Evolutionary conservation across 2,888 invertebrate species (phyloP).

Genomic region (Autographa pulchrina): DNA sequence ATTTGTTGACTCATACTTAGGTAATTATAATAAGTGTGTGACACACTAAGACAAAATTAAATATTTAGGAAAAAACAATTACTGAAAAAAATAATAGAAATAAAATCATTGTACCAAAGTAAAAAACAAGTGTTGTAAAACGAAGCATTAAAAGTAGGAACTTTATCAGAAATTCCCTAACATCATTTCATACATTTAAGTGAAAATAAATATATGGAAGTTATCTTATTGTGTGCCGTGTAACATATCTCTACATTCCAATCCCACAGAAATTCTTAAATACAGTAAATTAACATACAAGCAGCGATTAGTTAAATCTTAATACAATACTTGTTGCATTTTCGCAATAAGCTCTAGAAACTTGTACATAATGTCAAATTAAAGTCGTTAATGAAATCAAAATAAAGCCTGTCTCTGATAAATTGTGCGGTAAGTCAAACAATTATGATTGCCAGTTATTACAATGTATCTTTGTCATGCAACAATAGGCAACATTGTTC

Average conservation of each 20-base stretch:
- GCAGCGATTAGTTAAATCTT: conserved; percentile 51
- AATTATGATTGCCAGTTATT: conserved; percentile 81
- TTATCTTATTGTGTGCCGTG: neutral
- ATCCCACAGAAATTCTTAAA: conserved; percentile 49
- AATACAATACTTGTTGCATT: conserved; percentile 47
- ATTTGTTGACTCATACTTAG: neutral
- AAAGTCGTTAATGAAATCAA: conserved; percentile 73
- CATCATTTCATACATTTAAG: neutral
- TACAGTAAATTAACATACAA: conserved; percentile 55
- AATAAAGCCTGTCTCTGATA: conserved; percentile 77
- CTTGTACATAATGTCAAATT: conserved; percentile 61
- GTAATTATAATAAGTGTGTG: too few species aligned
- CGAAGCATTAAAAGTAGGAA: neutral
- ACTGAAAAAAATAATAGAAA: too few species aligned
- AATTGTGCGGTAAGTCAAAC: conserved; percentile 80
- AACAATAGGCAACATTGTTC: conserved; percentile 84
- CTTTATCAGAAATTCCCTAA: neutral
- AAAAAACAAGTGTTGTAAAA: neutral
- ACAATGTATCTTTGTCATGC: conserved; percentile 85
- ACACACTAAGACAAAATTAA: neutral
- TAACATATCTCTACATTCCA: conserved; percentile 30
- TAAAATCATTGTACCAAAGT: too few species aligned
- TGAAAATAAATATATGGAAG: neutral
- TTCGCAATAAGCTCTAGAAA: conserved; percentile 48
- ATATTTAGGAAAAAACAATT: too few species aligned